Percentiles rank a stretch among this genome's conserved stretches.
These are phyloP conservation scores for Prionailurus viverrinus DNA, from an alignment of 2,113 vertebrate genomes.

Conservation along the genomic window DNA sequence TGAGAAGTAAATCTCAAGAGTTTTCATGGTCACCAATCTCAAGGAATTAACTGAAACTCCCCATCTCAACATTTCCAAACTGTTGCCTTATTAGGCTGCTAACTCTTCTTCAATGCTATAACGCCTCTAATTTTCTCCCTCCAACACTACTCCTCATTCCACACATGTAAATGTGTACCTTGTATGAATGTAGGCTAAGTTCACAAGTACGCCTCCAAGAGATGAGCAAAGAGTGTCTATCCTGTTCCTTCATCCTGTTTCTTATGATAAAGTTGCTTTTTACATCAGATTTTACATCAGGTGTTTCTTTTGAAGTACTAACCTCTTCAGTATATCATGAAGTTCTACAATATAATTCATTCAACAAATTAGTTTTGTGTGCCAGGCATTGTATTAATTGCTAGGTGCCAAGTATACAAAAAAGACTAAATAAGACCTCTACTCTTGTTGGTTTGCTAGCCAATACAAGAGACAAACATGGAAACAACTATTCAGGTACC, in stretches of 20 bases:
- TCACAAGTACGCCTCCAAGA: conserved; percentile 37
- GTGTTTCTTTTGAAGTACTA: conserved; percentile 16
- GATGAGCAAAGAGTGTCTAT: conserved; percentile 37
- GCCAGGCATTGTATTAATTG: conserved; percentile 7
- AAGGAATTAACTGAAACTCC: not conserved
- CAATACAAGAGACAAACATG: conserved; percentile 42
- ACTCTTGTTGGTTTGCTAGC: not conserved
- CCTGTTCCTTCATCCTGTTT: conserved; percentile 16
- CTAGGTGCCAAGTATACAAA: conserved; percentile 39
- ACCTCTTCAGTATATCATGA: not conserved
- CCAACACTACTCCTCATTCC: not conserved
- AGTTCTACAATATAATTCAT: conserved; percentile 26
- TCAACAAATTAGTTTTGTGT: conserved; percentile 47
- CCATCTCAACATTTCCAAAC: conserved; percentile 20
- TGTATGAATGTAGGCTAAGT: not conserved
- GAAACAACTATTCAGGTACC: conserved; percentile 30
- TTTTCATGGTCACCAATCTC: conserved; percentile 7
- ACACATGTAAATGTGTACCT: not conserved
- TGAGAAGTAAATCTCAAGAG: not conserved
- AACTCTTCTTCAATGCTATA: conserved; percentile 24
- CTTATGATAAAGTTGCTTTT: not conserved
- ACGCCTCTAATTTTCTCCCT: conserved; percentile 4
- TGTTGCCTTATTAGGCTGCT: not conserved
- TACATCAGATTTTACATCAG: conserved; percentile 38
- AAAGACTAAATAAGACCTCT: conserved; percentile 24